Percentiles rank a stretch among this genome's conserved stretches.
Conservation (phyloP, 2,797 vertebrate species). For the Phalanger gymnotis region DNA sequence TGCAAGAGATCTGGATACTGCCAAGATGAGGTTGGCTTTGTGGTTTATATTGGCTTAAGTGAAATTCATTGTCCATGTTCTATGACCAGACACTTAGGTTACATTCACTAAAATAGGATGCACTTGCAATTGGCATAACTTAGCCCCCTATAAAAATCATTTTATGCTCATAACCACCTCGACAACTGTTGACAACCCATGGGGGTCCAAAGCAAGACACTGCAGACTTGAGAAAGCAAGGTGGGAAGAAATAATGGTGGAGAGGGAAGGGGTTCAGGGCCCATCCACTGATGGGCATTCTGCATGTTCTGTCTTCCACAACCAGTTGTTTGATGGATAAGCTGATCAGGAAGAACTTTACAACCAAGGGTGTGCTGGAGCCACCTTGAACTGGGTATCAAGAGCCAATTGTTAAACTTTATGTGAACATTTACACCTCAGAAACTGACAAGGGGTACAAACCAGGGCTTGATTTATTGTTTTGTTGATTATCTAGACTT, state of each 20-base stretch:
- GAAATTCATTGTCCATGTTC: neutral
- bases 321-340: constrained; percentile 31
- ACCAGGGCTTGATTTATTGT: neutral
- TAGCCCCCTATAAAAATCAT: neutral
- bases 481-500: neutral
- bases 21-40: neutral
- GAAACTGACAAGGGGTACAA: neutral
- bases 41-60: neutral
- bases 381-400: neutral
- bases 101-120: neutral
- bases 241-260: neutral
- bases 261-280: neutral
- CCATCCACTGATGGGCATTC: neutral
- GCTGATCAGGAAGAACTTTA: constrained; percentile 17
- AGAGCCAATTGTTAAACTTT: neutral
- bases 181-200: neutral
- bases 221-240: neutral
- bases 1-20: neutral
- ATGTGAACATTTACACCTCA: neutral
- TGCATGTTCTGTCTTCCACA: neutral
- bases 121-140: neutral
- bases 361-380: neutral
- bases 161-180: neutral
- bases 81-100: neutral
- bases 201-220: neutral